These are phyloP conservation scores for Drosophila rellima DNA, from an alignment of 2,888 invertebrate genomes.

Conservation along the genomic window DNA sequence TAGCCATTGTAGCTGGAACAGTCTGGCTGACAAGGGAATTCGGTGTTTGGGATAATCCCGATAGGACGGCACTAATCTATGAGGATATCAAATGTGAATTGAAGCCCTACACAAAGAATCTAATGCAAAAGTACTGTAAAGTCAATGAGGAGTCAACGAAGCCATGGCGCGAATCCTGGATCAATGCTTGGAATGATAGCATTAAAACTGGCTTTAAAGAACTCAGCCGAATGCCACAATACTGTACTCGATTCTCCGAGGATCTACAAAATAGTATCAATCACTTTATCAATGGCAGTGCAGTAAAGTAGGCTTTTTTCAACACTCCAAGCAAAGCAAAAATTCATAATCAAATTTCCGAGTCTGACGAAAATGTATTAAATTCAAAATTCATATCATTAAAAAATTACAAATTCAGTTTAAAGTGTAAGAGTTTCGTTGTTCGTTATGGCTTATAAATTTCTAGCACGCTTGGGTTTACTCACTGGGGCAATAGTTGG, in stretches of 20 bases:
- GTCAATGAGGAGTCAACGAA: slow-evolving; percentile 4
- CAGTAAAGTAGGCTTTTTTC: slow-evolving; percentile 40
- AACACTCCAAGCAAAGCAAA: neutral
- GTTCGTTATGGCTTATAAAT: slow-evolving; percentile 31
- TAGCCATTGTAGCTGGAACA: slow-evolving; percentile 52
- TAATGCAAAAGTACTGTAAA: slow-evolving; percentile 31
- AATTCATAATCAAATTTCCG: slow-evolving; percentile 3
- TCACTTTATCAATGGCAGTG: slow-evolving; percentile 5
- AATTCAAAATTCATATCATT: slow-evolving; percentile 1
- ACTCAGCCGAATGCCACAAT: slow-evolving; percentile 33
- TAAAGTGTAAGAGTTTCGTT: neutral
- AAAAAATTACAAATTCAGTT: neutral
- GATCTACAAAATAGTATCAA: slow-evolving; percentile 41
- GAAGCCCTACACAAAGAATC: slow-evolving; percentile 15
- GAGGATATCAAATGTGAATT: slow-evolving; percentile 36
- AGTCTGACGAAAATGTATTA: neutral
- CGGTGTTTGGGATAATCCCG: slow-evolving; percentile 52
- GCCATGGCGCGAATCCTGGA: slow-evolving; percentile 47
- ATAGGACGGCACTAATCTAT: slow-evolving; percentile 35
- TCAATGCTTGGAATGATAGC: slow-evolving; percentile 47
- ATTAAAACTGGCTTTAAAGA: slow-evolving; percentile 27
- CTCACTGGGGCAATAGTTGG: slow-evolving; percentile 24
- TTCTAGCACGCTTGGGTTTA: slow-evolving; percentile 38
- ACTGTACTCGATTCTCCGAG: slow-evolving; percentile 39
- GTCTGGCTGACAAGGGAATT: slow-evolving; percentile 39